Percentiles rank a stretch among this genome's conserved stretches.
Conservation (phyloP, 2,888 invertebrate genomes). For the Dermolepida albohirtum region DNA sequence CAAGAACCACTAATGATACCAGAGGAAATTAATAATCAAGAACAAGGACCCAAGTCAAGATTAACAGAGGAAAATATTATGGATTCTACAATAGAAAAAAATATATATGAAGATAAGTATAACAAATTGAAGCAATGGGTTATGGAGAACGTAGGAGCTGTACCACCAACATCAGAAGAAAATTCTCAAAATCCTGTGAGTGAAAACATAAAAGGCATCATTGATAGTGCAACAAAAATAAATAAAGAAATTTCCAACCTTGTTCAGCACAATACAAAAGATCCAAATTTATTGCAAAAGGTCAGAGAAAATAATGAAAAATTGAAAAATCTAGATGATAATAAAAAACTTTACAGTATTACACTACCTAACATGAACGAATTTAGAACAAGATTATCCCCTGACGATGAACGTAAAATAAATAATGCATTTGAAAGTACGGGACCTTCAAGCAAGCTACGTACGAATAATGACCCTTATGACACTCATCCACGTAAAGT, state of each 20-base stretch:
- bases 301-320: conserved; percentile 35
- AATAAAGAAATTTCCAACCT: conserved; percentile 43
- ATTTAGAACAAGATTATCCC: conserved; percentile 36
- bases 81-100: neutral
- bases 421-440: conserved; percentile 17
- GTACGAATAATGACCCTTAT: conserved; percentile 18
- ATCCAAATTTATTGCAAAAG: conserved; percentile 24
- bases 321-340: conserved; percentile 13
- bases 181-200: conserved; percentile 25
- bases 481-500: conserved; percentile 28
- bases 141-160: conserved; percentile 20
- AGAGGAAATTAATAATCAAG: too few species aligned
- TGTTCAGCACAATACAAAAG: conserved; percentile 28
- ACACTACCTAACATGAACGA: conserved; percentile 26
- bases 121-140: conserved; percentile 45
- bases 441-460: neutral
- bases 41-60: too few species aligned
- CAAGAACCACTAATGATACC: too few species aligned
- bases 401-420: conserved; percentile 22
- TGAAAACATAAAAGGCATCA: conserved; percentile 44
- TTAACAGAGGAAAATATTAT: too few species aligned
- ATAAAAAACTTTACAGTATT: conserved; percentile 10
- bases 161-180: conserved; percentile 2
- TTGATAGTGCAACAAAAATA: conserved; percentile 43
- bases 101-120: conserved; percentile 44